Conservation (phyloP, 2,113 vertebrate species). For the Eleginops maclovinus region DNA sequence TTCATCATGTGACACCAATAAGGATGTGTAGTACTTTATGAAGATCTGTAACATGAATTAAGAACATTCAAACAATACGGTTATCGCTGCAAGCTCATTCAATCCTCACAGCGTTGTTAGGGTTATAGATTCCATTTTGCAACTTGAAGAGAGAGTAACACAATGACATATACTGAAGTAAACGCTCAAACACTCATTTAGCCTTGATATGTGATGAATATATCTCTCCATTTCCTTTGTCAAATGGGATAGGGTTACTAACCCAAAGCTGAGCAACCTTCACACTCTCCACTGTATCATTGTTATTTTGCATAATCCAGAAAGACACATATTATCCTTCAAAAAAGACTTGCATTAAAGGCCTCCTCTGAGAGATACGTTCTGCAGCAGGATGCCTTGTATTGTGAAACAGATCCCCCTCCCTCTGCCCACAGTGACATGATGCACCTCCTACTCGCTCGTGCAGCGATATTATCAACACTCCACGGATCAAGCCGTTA, state of each 20-base stretch:
- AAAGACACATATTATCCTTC: not conserved
- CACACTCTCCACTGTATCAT: not conserved
- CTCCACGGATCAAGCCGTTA: slow-evolving; percentile 53
- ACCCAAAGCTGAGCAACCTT: not conserved
- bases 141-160: not conserved
- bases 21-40: not conserved
- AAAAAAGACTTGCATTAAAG: not conserved
- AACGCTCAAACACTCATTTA: not conserved
- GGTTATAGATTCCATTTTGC: not conserved
- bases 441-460: slow-evolving; percentile 26
- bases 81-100: not conserved
- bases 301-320: slow-evolving; percentile 4
- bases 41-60: not conserved
- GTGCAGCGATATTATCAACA: slow-evolving; percentile 54
- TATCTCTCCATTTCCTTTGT: too few species aligned
- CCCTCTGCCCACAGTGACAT: not conserved
- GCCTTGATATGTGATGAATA: not conserved
- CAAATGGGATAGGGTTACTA: not conserved
- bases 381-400: too few species aligned
- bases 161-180: not conserved
- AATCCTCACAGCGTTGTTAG: not conserved
- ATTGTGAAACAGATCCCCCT: not conserved
- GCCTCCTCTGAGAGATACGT: too few species aligned
- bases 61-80: not conserved
- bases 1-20: slow-evolving; percentile 6